Conservation (phyloP, 2,113 vertebrate genomes). For the Eulacestoma nigropectus region DNA sequence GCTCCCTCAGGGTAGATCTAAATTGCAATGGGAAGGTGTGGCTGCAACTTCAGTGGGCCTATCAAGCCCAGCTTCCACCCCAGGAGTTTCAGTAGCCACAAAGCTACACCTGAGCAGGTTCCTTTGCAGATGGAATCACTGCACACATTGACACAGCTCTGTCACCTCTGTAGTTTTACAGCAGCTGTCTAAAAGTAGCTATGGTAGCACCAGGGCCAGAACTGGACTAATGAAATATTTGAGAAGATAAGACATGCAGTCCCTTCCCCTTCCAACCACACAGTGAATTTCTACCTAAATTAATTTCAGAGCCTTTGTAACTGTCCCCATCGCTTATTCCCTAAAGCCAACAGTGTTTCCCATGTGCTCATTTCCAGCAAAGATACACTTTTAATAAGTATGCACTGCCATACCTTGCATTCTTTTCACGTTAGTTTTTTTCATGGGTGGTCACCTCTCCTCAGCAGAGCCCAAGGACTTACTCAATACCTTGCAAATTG, state of each 20-base stretch:
- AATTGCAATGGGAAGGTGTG: neutral
- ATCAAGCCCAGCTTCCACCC: neutral
- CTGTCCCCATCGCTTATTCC: neutral
- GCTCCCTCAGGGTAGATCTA: neutral
- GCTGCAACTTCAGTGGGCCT: neutral
- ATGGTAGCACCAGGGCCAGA: neutral
- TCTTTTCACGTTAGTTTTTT: conserved; percentile 1
- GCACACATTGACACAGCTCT: neutral
- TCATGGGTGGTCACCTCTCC: conserved; percentile 5
- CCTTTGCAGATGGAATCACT: neutral
- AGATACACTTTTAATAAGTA: neutral
- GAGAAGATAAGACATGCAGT: neutral
- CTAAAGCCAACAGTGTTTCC: neutral
- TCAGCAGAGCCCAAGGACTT: neutral
- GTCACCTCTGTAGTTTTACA: neutral
- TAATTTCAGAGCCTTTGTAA: neutral
- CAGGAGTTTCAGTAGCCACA: neutral
- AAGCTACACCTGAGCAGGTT: neutral
- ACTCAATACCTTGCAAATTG: conserved; percentile 13
- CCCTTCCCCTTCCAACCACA: neutral
- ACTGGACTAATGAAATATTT: neutral
- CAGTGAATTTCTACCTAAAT: neutral
- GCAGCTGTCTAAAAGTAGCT: neutral
- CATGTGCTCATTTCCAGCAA: neutral
- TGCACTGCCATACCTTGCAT: neutral